Conservation (phyloP, 2,797 vertebrate species). For the Siniperca obscura region DNA sequence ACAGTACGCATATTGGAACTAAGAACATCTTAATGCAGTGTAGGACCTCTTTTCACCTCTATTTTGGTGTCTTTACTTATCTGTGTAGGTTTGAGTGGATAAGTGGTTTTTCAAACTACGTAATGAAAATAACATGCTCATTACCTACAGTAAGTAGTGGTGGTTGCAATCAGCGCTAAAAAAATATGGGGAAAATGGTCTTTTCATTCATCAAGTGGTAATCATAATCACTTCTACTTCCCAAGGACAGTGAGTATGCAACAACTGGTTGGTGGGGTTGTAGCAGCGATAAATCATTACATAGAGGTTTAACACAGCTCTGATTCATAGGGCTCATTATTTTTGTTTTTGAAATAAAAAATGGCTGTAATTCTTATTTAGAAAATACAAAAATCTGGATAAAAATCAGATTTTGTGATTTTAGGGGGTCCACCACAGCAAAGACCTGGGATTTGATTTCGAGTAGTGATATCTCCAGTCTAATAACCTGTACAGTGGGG, state of each 20-base stretch:
- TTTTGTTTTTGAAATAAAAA: not conserved
- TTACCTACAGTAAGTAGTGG: not conserved
- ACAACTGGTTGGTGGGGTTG: not conserved
- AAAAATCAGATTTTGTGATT: not conserved
- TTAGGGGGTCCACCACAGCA: not conserved
- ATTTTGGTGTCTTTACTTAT: not conserved
- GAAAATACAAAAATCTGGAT: no score
- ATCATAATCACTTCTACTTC: constrained; percentile 19
- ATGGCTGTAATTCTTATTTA: not conserved
- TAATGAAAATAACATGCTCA: constrained; percentile 7
- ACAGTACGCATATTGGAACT: not conserved
- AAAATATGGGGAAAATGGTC: not conserved
- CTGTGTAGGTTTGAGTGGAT: not conserved
- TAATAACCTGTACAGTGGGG: not conserved
- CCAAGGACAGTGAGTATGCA: constrained; percentile 4
- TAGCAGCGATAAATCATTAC: not conserved
- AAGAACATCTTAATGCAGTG: not conserved
- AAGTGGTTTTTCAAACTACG: not conserved
- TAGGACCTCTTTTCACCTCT: not conserved
- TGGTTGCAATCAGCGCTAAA: constrained; percentile 19
- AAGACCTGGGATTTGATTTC: constrained; percentile 7
- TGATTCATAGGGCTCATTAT: not conserved
- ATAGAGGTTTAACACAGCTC: not conserved
- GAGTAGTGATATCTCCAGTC: not conserved
- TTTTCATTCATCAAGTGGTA: constrained; percentile 1